Evolutionary conservation across 2,888 invertebrate genomes (phyloP).

Genomic region (Caradrina kadenii): DNA sequence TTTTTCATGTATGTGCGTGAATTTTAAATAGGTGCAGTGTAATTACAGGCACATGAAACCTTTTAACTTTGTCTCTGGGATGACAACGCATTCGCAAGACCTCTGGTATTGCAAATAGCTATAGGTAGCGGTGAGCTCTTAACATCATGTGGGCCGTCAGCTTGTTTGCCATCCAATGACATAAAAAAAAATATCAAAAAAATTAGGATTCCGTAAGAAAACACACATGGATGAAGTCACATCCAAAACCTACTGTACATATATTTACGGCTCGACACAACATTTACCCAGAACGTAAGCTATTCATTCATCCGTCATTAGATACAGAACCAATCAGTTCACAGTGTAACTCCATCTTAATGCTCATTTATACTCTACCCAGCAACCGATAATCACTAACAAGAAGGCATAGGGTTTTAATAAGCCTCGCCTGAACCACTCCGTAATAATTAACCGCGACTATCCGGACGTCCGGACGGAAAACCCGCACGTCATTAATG

Average conservation of each 20-base stretch:
- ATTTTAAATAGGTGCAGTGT: too few relatives aligned
- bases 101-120: too few relatives aligned
- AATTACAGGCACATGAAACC: too few relatives aligned
- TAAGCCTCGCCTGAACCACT: constrained; percentile 35
- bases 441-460: constrained; percentile 58
- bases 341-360: constrained; percentile 10
- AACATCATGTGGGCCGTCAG: too few relatives aligned
- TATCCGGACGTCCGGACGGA: constrained; percentile 51
- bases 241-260: background rate
- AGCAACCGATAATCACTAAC: constrained; percentile 38
- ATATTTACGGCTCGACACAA: background rate
- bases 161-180: too few relatives aligned
- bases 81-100: too few relatives aligned
- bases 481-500: constrained; percentile 59
- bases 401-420: constrained; percentile 48
- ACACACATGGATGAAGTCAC: too few relatives aligned
- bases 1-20: background rate
- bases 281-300: constrained; percentile 13
- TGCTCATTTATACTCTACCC: constrained; percentile 8
- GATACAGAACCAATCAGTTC: constrained; percentile 20
- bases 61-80: too few relatives aligned
- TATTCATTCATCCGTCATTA: constrained; percentile 28
- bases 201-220: too few relatives aligned
- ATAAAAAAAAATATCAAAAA: too few relatives aligned
- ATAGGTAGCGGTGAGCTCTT: too few relatives aligned